Percentiles rank a stretch among this genome's conserved stretches.
Evolutionary conservation across 92 coral and sea anemone genomes (phyloP).

Genomic region (Porites cylindrica): DNA sequence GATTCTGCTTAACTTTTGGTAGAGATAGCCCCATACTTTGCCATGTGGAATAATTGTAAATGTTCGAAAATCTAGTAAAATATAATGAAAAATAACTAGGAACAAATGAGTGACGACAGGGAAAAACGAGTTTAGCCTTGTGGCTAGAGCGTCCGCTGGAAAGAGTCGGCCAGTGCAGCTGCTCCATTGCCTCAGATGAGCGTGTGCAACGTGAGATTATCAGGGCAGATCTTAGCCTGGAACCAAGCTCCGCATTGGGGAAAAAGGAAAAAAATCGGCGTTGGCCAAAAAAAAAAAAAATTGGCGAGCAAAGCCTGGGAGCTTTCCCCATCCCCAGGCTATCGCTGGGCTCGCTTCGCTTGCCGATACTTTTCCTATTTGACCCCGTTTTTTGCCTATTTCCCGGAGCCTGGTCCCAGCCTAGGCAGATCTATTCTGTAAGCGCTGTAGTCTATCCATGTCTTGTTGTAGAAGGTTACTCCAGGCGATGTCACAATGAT

Average conservation of each 20-base stretch:
- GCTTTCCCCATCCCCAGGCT: too few species aligned
- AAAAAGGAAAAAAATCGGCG: too few species aligned
- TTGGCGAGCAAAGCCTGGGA: too few species aligned
- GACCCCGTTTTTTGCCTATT: too few species aligned
- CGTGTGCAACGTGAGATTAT: not conserved
- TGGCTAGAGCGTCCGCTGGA: not conserved
- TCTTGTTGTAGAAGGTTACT: not conserved
- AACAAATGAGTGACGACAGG: not conserved
- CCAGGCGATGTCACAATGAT: too few species aligned
- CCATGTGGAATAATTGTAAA: conserved; percentile 8
- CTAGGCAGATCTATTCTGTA: too few species aligned
- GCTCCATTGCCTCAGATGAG: not conserved
- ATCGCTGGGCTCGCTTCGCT: too few species aligned
- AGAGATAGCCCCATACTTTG: conserved; percentile 24
- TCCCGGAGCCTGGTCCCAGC: too few species aligned
- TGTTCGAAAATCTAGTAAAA: conserved; percentile 3
- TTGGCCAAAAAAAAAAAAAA: too few species aligned
- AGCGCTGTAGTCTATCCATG: not conserved
- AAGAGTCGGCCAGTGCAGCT: not conserved
- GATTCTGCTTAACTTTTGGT: conserved; percentile 1
- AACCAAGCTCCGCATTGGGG: not conserved
- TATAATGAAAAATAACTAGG: not conserved
- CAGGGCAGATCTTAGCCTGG: not conserved
- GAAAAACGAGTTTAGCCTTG: not conserved
- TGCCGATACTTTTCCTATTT: too few species aligned